A percentile compares a stretch with the other conserved stretches of the same genome.
phyloP scores from a whole-genome alignment of 2,113 vertebrate genomes.

The Smithornis capensis region DNA sequence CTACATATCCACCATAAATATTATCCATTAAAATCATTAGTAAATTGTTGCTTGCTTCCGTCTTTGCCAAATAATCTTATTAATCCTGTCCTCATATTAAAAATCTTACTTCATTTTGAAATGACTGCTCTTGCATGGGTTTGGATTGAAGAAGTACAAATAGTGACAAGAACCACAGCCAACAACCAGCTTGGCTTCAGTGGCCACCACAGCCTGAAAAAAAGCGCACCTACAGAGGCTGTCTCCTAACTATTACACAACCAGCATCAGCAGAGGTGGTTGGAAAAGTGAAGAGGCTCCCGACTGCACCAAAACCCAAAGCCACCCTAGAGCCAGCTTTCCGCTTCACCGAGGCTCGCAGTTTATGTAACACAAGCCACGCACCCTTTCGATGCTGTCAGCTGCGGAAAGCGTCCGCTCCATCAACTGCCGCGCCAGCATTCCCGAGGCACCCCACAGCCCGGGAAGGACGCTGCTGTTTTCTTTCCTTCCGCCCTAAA shows the following conservation, averaged over 20 bases:
- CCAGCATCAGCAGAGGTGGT: neutral
- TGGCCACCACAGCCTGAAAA: neutral
- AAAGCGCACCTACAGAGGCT: neutral
- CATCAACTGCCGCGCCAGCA: neutral
- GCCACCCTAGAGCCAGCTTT: neutral
- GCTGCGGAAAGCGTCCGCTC: neutral
- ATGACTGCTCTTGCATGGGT: neutral
- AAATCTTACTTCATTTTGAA: neutral
- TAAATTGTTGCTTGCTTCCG: neutral
- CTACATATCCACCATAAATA: neutral
- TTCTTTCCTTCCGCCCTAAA: neutral
- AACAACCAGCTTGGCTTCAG: neutral
- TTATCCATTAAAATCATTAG: neutral
- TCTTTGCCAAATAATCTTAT: neutral
- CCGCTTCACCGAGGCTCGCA: neutral
- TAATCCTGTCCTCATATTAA: neutral
- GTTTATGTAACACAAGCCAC: neutral
- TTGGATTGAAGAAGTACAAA: neutral
- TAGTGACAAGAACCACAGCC: neutral
- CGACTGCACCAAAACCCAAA: neutral
- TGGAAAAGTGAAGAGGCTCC: neutral
- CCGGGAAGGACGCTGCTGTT: neutral
- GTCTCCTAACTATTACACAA: constrained; percentile 12
- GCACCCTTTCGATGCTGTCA: neutral
- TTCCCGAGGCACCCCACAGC: neutral